Evolutionary conservation across 2,797 vertebrate species (phyloP).

Genomic region (Sphenopsis melanotis): DNA sequence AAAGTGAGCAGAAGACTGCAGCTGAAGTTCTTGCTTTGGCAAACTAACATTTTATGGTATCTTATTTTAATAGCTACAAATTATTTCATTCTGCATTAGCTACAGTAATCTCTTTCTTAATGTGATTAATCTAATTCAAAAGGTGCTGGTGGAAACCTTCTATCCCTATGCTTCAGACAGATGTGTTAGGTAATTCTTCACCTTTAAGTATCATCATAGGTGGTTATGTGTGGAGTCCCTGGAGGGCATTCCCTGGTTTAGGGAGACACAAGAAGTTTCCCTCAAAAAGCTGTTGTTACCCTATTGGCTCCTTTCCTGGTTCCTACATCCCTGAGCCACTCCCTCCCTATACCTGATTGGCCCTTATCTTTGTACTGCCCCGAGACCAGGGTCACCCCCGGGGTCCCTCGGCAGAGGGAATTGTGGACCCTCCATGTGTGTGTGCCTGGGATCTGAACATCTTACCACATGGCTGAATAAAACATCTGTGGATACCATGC

Average conservation of each 20-base stretch:
- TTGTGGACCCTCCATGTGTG: no score
- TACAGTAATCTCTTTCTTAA: background rate
- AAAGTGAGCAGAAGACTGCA: background rate
- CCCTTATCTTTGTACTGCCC: background rate
- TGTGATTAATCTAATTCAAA: background rate
- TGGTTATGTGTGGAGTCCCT: background rate
- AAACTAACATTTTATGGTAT: background rate
- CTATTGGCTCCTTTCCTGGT: background rate
- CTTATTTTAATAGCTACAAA: background rate
- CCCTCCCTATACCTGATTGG: background rate
- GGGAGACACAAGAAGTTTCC: background rate
- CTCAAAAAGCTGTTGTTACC: background rate
- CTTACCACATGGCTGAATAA: background rate
- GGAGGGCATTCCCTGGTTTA: background rate
- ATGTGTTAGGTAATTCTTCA: background rate
- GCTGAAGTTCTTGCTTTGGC: background rate
- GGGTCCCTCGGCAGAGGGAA: background rate
- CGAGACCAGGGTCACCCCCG: background rate
- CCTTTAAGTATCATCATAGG: background rate
- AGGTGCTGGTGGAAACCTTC: background rate
- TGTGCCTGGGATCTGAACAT: background rate
- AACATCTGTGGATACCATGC: background rate
- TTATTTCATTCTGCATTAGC: background rate
- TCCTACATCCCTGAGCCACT: background rate
- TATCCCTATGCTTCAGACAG: background rate